Percentiles rank a stretch among this genome's conserved stretches.
These are phyloP conservation scores for Chromoteleia sp. DNA, from an alignment of 2,888 invertebrate genomes.

Conservation along the genomic window DNA sequence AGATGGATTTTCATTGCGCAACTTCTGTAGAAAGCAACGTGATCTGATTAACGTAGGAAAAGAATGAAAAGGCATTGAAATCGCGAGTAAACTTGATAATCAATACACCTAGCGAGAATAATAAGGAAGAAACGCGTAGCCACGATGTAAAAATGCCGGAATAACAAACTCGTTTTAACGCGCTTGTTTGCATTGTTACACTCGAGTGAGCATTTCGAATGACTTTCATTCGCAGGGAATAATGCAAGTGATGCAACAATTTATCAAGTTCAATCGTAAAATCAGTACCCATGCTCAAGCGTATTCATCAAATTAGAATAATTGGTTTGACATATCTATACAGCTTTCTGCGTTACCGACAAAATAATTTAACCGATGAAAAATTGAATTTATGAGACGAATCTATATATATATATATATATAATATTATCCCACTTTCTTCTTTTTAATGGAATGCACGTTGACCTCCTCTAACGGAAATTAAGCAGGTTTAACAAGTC, in stretches of 20 bases:
- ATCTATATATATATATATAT: too few relatives aligned
- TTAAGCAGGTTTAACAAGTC: too few relatives aligned
- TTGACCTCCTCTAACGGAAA: too few relatives aligned
- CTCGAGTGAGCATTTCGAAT: conserved; percentile 34
- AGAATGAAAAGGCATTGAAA: conserved; percentile 19
- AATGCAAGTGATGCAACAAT: conserved; percentile 56
- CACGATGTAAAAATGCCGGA: conserved; percentile 24
- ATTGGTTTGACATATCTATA: too few relatives aligned
- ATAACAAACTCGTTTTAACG: conserved; percentile 35
- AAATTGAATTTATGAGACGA: too few relatives aligned
- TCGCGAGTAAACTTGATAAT: conserved; percentile 31
- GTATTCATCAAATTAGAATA: conserved; percentile 14
- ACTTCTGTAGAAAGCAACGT: conserved; percentile 41
- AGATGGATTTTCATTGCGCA: conserved; percentile 58
- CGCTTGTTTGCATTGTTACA: conserved; percentile 53
- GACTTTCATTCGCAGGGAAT: conserved; percentile 45
- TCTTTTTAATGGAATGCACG: too few relatives aligned
- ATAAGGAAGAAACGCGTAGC: conserved; percentile 32
- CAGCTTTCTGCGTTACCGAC: too few relatives aligned
- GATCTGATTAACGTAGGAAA: conserved; percentile 25
- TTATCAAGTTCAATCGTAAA: conserved; percentile 58
- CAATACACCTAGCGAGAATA: conserved; percentile 13
- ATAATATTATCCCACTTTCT: too few relatives aligned
- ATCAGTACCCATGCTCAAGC: conserved; percentile 1
- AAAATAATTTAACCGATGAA: too few relatives aligned